Percentiles rank a stretch among this genome's conserved stretches.
Conservation (phyloP, 2,888 invertebrate species). For the Leucophenga maculata region DNA sequence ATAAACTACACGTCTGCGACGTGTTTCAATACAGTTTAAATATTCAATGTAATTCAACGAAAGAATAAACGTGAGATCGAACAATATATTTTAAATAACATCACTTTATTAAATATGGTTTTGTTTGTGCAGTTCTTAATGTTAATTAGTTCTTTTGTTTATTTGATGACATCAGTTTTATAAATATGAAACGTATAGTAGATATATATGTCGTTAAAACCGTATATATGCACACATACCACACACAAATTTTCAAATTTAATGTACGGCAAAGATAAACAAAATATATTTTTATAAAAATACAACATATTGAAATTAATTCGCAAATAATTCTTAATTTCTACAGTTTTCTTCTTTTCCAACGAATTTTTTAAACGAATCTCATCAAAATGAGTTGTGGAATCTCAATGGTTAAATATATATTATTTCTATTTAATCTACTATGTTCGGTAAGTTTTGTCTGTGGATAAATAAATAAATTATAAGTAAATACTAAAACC, state of each 20-base stretch:
- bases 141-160: neutral
- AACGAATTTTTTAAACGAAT: slow-evolving; percentile 39
- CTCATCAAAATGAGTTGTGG: slow-evolving; percentile 79
- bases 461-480: slow-evolving; percentile 18
- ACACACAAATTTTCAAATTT: neutral
- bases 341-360: neutral
- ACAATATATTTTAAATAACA: neutral
- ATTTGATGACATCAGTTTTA: slow-evolving; percentile 28
- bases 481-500: neutral
- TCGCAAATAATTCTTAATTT: slow-evolving; percentile 1
- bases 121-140: slow-evolving; percentile 7
- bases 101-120: neutral
- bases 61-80: slow-evolving; percentile 18
- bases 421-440: slow-evolving; percentile 86
- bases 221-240: neutral
- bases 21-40: slow-evolving; percentile 5
- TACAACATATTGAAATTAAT: neutral
- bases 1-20: neutral
- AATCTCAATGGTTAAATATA: slow-evolving; percentile 86
- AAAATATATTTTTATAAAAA: neutral
- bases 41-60: neutral
- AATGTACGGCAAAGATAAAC: neutral
- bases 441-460: slow-evolving; percentile 82
- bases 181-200: neutral
- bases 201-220: neutral